A percentile compares a stretch with the other conserved stretches of the same genome.
Evolutionary conservation across 2,113 vertebrate species (phyloP).

Genomic region (Chroicocephalus ridibundus): DNA sequence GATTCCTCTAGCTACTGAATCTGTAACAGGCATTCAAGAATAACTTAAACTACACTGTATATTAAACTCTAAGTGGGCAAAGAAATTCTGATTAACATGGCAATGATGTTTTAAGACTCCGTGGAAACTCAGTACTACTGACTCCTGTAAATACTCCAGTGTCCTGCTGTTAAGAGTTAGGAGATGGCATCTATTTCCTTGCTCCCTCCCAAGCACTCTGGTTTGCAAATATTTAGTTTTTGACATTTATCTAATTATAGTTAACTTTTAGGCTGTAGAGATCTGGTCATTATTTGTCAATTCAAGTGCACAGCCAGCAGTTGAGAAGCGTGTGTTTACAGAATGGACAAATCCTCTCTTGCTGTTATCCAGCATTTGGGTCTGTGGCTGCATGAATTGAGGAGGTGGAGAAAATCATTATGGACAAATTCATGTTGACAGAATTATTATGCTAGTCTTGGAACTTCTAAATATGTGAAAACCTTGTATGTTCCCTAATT

Average conservation of each 20-base stretch:
- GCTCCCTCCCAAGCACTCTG: neutral
- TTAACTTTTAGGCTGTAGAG: neutral
- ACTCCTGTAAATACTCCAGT: neutral
- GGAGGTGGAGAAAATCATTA: neutral
- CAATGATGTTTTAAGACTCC: neutral
- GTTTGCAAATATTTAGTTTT: neutral
- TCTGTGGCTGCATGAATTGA: neutral
- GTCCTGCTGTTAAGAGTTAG: neutral
- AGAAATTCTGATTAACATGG: neutral
- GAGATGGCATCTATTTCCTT: neutral
- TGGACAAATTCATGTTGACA: neutral
- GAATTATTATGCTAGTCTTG: neutral
- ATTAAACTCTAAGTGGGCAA: neutral
- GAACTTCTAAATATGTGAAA: neutral
- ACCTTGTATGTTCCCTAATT: neutral
- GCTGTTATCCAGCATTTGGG: neutral
- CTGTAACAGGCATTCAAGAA: neutral
- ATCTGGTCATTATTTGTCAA: neutral
- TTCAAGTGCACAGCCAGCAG: neutral
- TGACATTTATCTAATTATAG: neutral
- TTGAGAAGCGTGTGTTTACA: neutral
- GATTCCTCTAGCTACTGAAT: neutral
- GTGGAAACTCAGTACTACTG: neutral
- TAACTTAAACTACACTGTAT: neutral
- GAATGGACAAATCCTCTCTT: neutral